A percentile compares a stretch with the other conserved stretches of the same genome.
phyloP scores from a whole-genome alignment of 2,113 vertebrate species.

The Nicator chloris region DNA sequence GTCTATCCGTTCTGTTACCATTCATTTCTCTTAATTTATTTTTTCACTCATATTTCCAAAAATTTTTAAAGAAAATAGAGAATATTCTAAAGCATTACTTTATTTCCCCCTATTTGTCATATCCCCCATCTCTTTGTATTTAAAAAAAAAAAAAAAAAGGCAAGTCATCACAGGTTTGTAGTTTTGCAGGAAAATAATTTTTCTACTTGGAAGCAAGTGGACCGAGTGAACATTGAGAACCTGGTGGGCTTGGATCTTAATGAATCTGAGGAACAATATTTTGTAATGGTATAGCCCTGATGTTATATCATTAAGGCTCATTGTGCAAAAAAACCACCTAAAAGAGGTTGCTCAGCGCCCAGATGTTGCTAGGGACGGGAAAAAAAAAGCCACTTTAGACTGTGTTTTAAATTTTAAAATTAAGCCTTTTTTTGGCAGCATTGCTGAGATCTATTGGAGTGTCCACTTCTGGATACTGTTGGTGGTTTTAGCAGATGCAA shows the following conservation, averaged over 20 bases:
- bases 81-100: neutral
- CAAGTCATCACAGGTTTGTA: neutral
- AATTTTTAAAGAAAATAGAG: neutral
- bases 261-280: neutral
- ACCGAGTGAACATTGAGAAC: neutral
- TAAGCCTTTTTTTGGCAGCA: neutral
- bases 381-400: neutral
- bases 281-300: neutral
- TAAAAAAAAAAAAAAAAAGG: neutral
- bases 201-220: neutral
- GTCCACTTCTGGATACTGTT: constrained; percentile 11
- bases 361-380: neutral
- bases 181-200: neutral
- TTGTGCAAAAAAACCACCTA: neutral
- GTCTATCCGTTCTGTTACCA: neutral
- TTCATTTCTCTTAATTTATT: neutral
- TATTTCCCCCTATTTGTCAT: neutral
- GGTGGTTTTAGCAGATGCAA: neutral
- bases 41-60: neutral
- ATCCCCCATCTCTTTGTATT: neutral
- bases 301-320: neutral
- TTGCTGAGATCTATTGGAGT: neutral
- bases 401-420: neutral
- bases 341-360: neutral
- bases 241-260: neutral